Evolutionary conservation across 2,797 vertebrate genomes (phyloP), one percentile per base, ranked within the genome.

Genomic region (Ciconia nigra): DNA sequence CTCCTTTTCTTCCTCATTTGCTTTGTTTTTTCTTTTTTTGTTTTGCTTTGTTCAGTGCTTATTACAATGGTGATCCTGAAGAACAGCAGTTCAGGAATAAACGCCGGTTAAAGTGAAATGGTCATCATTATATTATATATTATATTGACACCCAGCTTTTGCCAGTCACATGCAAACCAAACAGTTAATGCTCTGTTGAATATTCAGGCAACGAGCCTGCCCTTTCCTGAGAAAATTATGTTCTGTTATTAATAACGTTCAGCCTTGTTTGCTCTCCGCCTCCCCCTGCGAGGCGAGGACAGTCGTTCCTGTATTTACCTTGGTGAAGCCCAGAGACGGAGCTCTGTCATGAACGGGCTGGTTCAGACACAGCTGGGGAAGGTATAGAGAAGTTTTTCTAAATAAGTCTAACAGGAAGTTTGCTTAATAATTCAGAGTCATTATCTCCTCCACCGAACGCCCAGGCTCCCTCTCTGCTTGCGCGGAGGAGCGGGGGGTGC

Each of bases 1-100:
- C 37, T 39, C 17, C 61, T 93, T 42, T 87, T 91, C 80, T 78
- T 95, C 87, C 59, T 95, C 74, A 41, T 93, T 92, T 87, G 59
- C 83, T 55, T 89, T 84, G 52, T 82, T 65, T 62, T 62, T 79
- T 29, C 2, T 5, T 35, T 67, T 54, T 54, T 55, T 55, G 73
- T 93, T 97, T 96, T 91, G 81, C 54, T 97, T 98, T 97, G 94
- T 97, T 98, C 98, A 95, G 83, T 97, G 91, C 96, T 97, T 96
- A 96, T 96, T 96, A 95, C 97, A 88, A 89, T 95, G 98, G 97
- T 97, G 96, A 95, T 96, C 96, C 93, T 96, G 96, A 97, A 97
- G 95, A 97, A 83, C 80, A 96, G 96, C 93, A 91, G 93, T 96
- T 97, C 97, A 97, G 97, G 97, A 98, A 95, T 97, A 92, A 95